Evolutionary conservation across 2,888 invertebrate genomes (phyloP), one percentile per base, ranked within the genome.

Genomic region (Plagiodera versicolora): DNA sequence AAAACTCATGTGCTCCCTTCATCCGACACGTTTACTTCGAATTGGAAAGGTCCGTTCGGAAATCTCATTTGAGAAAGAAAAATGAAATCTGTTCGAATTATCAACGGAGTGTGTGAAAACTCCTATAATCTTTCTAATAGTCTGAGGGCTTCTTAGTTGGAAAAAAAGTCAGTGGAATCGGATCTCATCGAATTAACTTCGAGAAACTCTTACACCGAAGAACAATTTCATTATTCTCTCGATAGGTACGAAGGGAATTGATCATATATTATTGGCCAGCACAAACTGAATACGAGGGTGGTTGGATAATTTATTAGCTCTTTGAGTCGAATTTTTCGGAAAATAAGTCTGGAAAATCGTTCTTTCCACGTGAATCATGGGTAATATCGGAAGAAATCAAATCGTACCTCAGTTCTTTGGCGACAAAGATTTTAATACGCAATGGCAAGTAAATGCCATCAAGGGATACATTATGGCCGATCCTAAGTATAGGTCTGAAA

Each of bases 1-100:
- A 69, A 70, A 70, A 69, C 60, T 67, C 65, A 60, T 58, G 62
- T 69, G 67, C 64, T 67, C 67, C 49, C 61, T 60, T 58, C 55
- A 58, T 55, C 58, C 55, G 46, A 52, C 30, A 61, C 55, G 60
- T 64, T 64, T 60, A 51, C 58, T 64, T 64, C 44, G 60, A 64
- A 64, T 57, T 61, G 54, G 54, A 57, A 17, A 35, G 56, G 24
- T 61, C 53, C 35, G 39, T 35, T 32, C 30, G 20, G 45, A 50
- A 49, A 61, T 58, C 44, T 46, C 53, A 61, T 58, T 49, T 46
- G 54, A 50, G 49, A 46, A 24, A 17, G 32, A 32, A 54, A 24
- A 14, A 44, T 53, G 53, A 44, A 53, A 53, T n/a, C 45, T 30
- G 20, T 53, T 39, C 44, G 50, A 48, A 54, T 45, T 51, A 48